phyloP scores from a whole-genome alignment of 2,888 invertebrate species.

The Diarsia brunnea region DNA sequence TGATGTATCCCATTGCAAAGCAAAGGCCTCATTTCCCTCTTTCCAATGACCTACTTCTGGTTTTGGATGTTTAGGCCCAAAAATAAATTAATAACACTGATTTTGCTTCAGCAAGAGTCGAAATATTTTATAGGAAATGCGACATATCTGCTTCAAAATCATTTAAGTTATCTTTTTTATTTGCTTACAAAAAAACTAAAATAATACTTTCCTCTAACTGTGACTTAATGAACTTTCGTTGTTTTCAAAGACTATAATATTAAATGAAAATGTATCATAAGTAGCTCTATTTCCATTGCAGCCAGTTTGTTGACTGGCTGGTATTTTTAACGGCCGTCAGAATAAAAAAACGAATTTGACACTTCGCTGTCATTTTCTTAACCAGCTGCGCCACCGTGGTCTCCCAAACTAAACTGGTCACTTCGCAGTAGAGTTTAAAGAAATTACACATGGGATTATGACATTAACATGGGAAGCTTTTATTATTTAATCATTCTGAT shows the following conservation, averaged over 20 bases:
- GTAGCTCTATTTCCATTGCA: too few species aligned
- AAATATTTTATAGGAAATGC: not conserved
- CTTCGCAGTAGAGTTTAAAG: slow-evolving; percentile 1
- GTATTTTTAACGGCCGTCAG: too few species aligned
- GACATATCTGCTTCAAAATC: not conserved
- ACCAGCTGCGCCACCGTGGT: not conserved
- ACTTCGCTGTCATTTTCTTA: not conserved
- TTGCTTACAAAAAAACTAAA: too few species aligned
- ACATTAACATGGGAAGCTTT: slow-evolving; percentile 20
- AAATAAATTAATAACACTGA: too few species aligned
- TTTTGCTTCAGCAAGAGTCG: not conserved
- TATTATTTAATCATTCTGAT: slow-evolving; percentile 10
- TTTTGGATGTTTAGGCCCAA: too few species aligned
- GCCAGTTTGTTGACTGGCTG: too few species aligned
- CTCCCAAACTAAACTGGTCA: slow-evolving; percentile 28
- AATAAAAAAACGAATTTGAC: too few species aligned
- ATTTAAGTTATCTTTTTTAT: not conserved
- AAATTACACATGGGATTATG: slow-evolving; percentile 45
- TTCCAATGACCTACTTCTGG: too few species aligned
- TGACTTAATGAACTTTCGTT: not conserved
- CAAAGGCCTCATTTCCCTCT: too few species aligned
- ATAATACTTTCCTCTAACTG: not conserved
- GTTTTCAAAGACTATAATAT: too few species aligned
- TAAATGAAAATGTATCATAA: too few species aligned
- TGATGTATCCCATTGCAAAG: too few species aligned